Percentiles rank a stretch among this genome's conserved stretches.
These are phyloP conservation scores for Phoronis australis DNA, from an alignment of 2,888 invertebrate genomes.

Conservation along the genomic window DNA sequence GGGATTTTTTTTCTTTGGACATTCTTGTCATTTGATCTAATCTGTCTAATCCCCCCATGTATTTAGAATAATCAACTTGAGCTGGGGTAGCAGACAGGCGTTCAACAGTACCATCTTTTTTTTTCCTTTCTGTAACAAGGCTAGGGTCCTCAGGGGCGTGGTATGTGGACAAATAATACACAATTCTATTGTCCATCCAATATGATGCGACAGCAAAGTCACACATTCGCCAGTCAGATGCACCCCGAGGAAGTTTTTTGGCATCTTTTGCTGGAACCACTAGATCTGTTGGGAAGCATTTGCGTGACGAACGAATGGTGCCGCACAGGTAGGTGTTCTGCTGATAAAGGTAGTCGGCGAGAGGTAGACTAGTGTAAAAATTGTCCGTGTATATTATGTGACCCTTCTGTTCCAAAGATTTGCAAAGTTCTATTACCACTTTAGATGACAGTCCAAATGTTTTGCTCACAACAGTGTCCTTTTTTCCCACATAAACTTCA, in stretches of 20 bases:
- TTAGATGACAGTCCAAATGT: conserved; percentile 3
- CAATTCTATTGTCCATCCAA: background rate
- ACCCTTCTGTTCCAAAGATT: conserved; percentile 6
- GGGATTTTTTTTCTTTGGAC: conserved; percentile 3
- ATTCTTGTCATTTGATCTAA: conserved; percentile 7
- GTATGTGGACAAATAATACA: conserved; percentile 2
- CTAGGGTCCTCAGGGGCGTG: conserved; percentile 1
- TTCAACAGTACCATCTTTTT: conserved; percentile 5
- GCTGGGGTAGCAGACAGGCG: conserved; percentile 4
- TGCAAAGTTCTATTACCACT: conserved; percentile 5
- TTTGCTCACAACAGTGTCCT: conserved; percentile 3
- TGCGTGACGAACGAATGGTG: background rate
- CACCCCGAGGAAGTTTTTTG: background rate
- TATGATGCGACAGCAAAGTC: background rate
- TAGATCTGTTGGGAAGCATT: background rate
- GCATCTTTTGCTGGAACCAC: too few relatives aligned
- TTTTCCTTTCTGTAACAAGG: background rate
- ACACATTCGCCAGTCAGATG: background rate
- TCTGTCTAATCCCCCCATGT: conserved; percentile 9
- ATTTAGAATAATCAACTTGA: conserved; percentile 7
- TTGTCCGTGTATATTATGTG: conserved; percentile 4
- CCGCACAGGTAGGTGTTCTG: conserved; percentile 3
- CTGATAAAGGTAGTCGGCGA: conserved; percentile 7
- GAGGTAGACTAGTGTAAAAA: conserved; percentile 3
- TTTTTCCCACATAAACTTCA: conserved; percentile 9